Percentiles rank a stretch among this genome's conserved stretches.
phyloP scores from a whole-genome alignment of 2,113 vertebrate genomes.

The Brachyistius frenatus region DNA sequence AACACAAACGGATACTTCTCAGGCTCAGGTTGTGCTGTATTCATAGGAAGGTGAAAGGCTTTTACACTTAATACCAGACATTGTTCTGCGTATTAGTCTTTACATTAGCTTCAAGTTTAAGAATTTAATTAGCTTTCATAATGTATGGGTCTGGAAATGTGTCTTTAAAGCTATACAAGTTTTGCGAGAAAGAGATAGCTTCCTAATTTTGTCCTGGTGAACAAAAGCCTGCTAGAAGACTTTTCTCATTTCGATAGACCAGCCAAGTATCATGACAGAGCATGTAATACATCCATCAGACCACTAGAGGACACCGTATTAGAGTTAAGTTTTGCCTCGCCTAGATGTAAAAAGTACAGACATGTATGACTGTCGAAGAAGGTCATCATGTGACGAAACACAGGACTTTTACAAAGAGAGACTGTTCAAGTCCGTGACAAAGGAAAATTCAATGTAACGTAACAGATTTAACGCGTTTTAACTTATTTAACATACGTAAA shows the following conservation, averaged over 20 bases:
- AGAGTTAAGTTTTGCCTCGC: too few species aligned
- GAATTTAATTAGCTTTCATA: neutral
- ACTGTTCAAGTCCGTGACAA: too few species aligned
- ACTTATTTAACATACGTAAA: too few species aligned
- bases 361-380: too few species aligned
- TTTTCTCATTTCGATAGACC: neutral
- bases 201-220: neutral
- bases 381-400: too few species aligned
- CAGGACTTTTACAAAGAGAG: too few species aligned
- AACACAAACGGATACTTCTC: conserved; percentile 40
- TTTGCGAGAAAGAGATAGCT: neutral
- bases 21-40: conserved; percentile 9
- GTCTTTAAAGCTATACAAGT: neutral
- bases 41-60: conserved; percentile 11
- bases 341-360: too few species aligned
- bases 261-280: too few species aligned
- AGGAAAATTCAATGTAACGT: too few species aligned
- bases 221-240: neutral
- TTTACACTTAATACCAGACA: conserved; percentile 5
- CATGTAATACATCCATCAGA: neutral
- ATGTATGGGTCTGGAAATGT: neutral
- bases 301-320: neutral
- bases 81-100: conserved; percentile 1
- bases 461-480: too few species aligned
- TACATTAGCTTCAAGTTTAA: neutral